phyloP scores from a whole-genome alignment of 2,888 invertebrate species.

The Andrena fulva region DNA sequence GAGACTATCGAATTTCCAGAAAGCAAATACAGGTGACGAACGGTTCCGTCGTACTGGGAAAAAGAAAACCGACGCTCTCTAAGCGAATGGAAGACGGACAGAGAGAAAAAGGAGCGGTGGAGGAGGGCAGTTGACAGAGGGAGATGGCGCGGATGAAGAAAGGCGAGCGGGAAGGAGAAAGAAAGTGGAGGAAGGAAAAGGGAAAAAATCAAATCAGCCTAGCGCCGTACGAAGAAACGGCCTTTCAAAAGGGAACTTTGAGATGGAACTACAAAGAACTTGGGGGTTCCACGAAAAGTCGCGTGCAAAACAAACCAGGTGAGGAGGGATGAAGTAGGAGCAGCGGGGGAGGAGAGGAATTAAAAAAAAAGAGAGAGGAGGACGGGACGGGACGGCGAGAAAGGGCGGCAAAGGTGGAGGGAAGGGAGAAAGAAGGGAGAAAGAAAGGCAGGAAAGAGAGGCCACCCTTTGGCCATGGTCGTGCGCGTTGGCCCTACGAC shows the following conservation, averaged over 20 bases:
- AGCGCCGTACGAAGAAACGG: constrained; percentile 34
- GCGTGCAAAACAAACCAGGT: constrained; percentile 67
- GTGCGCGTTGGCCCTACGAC: constrained; percentile 76
- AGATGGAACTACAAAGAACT: constrained; percentile 57
- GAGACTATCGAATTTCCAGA: constrained; percentile 36
- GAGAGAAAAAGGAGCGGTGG: background rate
- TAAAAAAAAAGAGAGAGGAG: constrained; percentile 8
- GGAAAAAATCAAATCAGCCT: constrained; percentile 32
- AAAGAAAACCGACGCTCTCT: too few species aligned
- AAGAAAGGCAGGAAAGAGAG: constrained; percentile 25
- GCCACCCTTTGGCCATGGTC: constrained; percentile 65
- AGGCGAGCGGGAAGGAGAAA: too few species aligned
- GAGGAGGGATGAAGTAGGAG: constrained; percentile 3
- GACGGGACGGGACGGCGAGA: background rate
- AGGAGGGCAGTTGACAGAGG: background rate
- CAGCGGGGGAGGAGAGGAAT: constrained; percentile 24
- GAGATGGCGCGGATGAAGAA: background rate
- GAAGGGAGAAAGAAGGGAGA: background rate
- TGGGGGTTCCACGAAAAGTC: constrained; percentile 65
- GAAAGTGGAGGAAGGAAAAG: too few species aligned
- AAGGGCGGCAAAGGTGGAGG: background rate
- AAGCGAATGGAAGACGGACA: background rate
- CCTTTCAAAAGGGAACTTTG: constrained; percentile 38
- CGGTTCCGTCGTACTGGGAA: constrained; percentile 1
- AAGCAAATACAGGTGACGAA: constrained; percentile 21